phyloP scores from a whole-genome alignment of 2,113 vertebrate species.

The Vireo altiloquus region DNA sequence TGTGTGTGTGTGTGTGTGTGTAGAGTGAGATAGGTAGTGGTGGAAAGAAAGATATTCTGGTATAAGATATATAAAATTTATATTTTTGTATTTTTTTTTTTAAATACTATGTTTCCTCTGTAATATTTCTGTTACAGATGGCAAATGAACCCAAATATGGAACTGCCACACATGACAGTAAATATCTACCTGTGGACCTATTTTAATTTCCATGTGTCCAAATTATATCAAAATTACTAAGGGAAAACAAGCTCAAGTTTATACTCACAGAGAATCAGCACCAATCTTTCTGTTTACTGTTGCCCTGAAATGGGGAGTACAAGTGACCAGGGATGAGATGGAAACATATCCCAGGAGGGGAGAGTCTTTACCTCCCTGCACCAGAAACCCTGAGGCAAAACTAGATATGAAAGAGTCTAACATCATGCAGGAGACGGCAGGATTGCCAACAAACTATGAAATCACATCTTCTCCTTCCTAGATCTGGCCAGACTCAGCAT shows the following conservation, averaged over 20 bases:
- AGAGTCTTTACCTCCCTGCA: not conserved
- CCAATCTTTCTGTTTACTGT: not conserved
- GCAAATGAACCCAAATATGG: not conserved
- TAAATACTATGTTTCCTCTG: not conserved
- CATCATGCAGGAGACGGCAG: not conserved
- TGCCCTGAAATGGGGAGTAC: not conserved
- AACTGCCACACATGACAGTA: not conserved
- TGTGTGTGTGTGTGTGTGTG: not conserved
- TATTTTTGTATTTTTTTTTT: not conserved
- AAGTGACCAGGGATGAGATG: not conserved
- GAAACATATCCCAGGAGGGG: not conserved
- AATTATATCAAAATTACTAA: not conserved
- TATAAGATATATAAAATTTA: not conserved
- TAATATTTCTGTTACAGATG: not conserved
- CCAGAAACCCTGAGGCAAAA: not conserved
- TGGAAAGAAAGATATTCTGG: not conserved
- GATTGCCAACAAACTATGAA: not conserved
- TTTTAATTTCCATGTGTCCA: not conserved
- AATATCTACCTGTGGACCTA: not conserved
- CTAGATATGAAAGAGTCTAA: not conserved
- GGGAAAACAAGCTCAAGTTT: not conserved
- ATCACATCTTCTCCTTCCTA: not conserved
- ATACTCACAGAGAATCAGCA: not conserved
- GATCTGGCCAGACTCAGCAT: not conserved
- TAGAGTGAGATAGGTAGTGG: not conserved